Percentiles rank a stretch among this genome's conserved stretches.
phyloP scores from a whole-genome alignment of 2,797 vertebrate species.

The Enteromius fasciolatus region DNA sequence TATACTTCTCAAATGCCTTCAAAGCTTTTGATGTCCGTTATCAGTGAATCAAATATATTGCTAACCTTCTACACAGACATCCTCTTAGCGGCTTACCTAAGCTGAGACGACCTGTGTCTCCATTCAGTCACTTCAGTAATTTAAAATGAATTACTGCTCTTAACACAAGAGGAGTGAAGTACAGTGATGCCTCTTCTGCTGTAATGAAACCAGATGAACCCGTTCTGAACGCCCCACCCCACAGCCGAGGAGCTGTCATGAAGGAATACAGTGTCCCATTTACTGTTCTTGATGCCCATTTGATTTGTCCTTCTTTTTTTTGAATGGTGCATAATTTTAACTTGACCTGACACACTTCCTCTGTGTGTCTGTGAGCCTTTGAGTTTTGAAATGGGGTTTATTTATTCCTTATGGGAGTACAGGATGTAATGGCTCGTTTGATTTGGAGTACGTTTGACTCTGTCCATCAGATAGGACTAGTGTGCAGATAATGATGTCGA shows the following conservation, averaged over 20 bases:
- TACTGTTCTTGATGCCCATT: constrained; percentile 44
- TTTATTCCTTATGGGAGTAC: constrained; percentile 50
- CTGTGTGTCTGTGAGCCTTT: constrained; percentile 44
- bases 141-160: constrained; percentile 30
- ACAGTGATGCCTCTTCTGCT: constrained; percentile 31
- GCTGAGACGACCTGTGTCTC: not conserved
- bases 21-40: not conserved
- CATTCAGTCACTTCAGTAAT: constrained; percentile 5
- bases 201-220: constrained; percentile 30
- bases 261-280: constrained; percentile 61
- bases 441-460: constrained; percentile 5
- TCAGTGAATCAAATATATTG: not conserved
- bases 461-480: constrained; percentile 5
- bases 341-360: constrained; percentile 65
- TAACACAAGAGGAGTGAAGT: constrained; percentile 38
- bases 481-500: not conserved
- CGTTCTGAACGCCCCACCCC: not conserved
- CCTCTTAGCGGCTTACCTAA: not conserved
- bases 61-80: not conserved
- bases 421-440: constrained; percentile 29
- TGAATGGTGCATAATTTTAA: constrained; percentile 61
- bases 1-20: not conserved
- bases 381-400: constrained; percentile 43
- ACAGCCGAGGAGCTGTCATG: constrained; percentile 39
- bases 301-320: constrained; percentile 58